Evolutionary conservation across 2,888 invertebrate genomes (phyloP), one percentile per base, ranked within the genome.

Genomic region (Lasioglossum zephyrum): DNA sequence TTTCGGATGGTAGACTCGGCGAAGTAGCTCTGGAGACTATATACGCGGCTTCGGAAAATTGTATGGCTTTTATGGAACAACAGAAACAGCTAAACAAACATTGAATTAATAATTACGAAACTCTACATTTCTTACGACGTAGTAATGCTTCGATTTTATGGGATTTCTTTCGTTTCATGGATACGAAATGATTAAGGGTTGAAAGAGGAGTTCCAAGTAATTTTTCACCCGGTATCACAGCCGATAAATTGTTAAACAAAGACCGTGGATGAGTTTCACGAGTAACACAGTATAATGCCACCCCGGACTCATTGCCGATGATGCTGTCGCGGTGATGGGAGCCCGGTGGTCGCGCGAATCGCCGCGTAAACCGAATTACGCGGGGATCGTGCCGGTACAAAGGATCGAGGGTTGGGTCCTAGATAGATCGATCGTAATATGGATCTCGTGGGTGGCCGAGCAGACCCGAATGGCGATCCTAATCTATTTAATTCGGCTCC

Each of bases 401-500:
- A 82, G 82, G 75, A 72, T 72, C 76, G 22, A 4, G 18, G 3
- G 53, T 36, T 36, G 31, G 69, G 18, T 49, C 31, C 79, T 31
- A 31, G 31, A 8, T 41, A 4, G 47, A 82, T 77, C 57, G 47
- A 31, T n/a, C 69, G 75, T 78, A 83, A 83, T 78, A 75, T 18
- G 78, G 39, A 63, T 53, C 49, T 77, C 85, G 73, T 49, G 74
- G 49, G 66, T 84, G 41, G 49, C n/a, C 63, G 39, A 36, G 69
- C 69, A 49, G 53, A 47, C 75, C 60, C 81, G 70, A 63, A 77
- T 26, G 72, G 73, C 75, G 86, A 86, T 86, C 60, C 76, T 86
- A 82, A 86, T 86, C 86, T 57, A 69, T 72, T 86, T 86, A 86
- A 63, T 63, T 63, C 63, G 63, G 31, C 63, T 31, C 31, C 31